Percentiles rank a stretch among this genome's conserved stretches.
These are phyloP conservation scores for Torymus tubicola DNA, from an alignment of 2,888 invertebrate species.

Conservation along the genomic window DNA sequence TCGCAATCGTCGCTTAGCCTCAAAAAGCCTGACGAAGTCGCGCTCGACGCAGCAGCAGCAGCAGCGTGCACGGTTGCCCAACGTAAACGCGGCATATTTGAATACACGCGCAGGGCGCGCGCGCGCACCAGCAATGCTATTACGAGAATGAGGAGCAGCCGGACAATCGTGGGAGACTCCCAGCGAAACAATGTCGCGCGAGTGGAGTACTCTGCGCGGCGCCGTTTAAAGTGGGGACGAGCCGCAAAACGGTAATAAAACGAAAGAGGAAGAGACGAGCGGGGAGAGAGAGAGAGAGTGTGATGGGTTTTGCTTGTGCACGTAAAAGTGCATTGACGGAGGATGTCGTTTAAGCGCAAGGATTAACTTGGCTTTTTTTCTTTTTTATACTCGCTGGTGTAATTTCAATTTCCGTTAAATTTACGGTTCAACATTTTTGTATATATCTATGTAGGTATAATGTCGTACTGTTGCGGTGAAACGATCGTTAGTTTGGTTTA, in stretches of 20 bases:
- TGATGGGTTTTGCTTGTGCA: neutral
- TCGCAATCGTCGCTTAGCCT: conserved; percentile 58
- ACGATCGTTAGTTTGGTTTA: too few species aligned
- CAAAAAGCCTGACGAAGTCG: conserved; percentile 41
- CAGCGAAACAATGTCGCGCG: conserved; percentile 62
- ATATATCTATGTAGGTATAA: too few species aligned
- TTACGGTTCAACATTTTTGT: too few species aligned
- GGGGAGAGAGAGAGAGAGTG: too few species aligned
- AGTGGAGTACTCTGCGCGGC: neutral
- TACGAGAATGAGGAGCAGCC: conserved; percentile 70
- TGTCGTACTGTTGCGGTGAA: too few species aligned
- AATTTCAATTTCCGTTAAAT: too few species aligned
- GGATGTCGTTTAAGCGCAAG: conserved; percentile 2
- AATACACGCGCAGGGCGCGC: conserved; percentile 63
- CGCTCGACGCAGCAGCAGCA: conserved; percentile 64
- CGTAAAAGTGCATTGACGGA: neutral
- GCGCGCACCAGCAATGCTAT: conserved; percentile 59
- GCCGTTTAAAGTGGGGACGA: conserved; percentile 7
- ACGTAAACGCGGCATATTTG: conserved; percentile 64
- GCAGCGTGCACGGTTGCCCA: conserved; percentile 21
- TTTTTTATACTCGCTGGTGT: neutral
- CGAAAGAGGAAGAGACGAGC: neutral
- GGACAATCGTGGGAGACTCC: conserved; percentile 76
- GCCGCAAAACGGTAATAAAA: conserved; percentile 49
- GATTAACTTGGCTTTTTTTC: neutral